A percentile compares a stretch with the other conserved stretches of the same genome.
Conservation (phyloP, 2,113 vertebrate species). For the Microcebus murinus region DNA sequence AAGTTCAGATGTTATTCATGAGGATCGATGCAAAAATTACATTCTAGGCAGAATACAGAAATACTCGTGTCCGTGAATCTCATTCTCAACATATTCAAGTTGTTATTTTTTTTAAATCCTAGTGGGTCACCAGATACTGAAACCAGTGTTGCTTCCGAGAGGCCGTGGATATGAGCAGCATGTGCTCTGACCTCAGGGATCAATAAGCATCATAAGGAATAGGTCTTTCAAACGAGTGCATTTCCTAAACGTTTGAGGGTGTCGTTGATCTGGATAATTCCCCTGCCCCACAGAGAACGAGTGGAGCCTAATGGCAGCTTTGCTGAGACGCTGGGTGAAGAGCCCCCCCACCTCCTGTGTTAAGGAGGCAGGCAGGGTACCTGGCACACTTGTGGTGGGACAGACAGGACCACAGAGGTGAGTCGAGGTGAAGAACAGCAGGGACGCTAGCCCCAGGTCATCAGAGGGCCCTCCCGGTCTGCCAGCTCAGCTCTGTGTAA, state of each 20-base stretch:
- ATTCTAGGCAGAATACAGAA: not conserved
- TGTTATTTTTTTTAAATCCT: not conserved
- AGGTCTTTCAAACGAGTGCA: not conserved
- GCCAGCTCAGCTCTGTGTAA: not conserved
- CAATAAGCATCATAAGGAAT: not conserved
- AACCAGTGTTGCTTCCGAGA: not conserved
- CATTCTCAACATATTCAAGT: not conserved
- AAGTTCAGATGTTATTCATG: not conserved
- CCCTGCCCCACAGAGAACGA: not conserved
- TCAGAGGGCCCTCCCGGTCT: not conserved
- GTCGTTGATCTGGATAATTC: not conserved
- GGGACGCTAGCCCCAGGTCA: not conserved
- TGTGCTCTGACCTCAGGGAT: not conserved
- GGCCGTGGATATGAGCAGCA: not conserved
- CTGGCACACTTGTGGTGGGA: no score
- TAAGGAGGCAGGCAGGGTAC: not conserved
- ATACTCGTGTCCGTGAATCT: not conserved
- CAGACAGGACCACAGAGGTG: fast-evolving
- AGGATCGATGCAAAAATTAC: constrained; percentile 36
- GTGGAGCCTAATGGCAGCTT: no score
- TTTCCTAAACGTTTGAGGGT: not conserved
- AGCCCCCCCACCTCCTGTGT: no score
- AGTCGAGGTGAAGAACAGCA: no score
- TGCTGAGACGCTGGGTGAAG: no score
- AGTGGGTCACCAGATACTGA: not conserved